Conservation (phyloP, 2,888 invertebrate genomes). For the Eupithecia subumbrata region DNA sequence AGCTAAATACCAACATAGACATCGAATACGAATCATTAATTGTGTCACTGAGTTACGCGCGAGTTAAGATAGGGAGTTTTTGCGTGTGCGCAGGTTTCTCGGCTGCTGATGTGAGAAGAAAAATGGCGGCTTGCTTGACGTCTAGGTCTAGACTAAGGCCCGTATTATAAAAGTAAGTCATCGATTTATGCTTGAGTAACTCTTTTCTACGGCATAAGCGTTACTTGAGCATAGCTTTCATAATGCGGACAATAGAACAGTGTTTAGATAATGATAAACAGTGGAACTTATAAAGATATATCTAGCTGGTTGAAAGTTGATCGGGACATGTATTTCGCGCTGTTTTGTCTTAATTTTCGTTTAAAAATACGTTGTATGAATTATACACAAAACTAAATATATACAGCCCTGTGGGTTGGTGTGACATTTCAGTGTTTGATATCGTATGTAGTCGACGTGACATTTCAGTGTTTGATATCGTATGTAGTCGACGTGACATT, state of each 20-base stretch:
- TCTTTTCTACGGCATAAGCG: too few relatives aligned
- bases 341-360: not conserved
- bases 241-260: not conserved
- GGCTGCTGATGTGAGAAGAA: slow-evolving; percentile 15
- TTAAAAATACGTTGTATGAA: not conserved
- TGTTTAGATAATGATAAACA: not conserved
- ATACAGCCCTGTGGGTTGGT: not conserved
- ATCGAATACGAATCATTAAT: slow-evolving; percentile 41
- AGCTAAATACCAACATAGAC: slow-evolving; percentile 38
- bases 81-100: slow-evolving; percentile 51
- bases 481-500: too few relatives aligned
- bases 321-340: not conserved
- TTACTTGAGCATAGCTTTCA: too few relatives aligned
- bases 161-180: too few relatives aligned
- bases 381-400: too few relatives aligned
- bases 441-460: too few relatives aligned
- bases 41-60: slow-evolving; percentile 48
- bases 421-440: too few relatives aligned
- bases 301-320: not conserved
- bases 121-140: not conserved
- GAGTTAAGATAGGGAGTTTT: slow-evolving; percentile 51
- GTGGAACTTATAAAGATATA: not conserved
- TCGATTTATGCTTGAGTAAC: too few relatives aligned
- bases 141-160: not conserved
- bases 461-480: too few relatives aligned